A percentile compares a stretch with the other conserved stretches of the same genome.
These are phyloP conservation scores for Hoplodrina ambigua DNA, from an alignment of 2,888 invertebrate species.

Conservation along the genomic window DNA sequence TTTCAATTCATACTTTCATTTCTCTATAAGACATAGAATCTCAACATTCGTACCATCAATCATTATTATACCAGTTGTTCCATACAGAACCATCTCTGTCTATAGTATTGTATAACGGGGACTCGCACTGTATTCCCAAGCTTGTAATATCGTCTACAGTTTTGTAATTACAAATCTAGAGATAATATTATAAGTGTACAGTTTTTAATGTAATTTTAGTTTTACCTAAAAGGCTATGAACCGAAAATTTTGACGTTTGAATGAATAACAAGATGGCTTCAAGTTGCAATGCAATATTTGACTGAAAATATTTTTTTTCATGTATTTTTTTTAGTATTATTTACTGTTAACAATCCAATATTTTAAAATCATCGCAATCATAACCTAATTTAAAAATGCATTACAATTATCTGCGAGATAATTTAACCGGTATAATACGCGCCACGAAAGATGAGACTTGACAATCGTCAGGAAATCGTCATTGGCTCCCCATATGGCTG, in stretches of 20 bases:
- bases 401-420: neutral
- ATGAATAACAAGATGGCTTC: constrained; percentile 17
- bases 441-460: too few relatives aligned
- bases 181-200: constrained; percentile 18
- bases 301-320: constrained; percentile 33
- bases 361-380: constrained; percentile 8
- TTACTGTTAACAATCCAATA: constrained; percentile 32
- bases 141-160: constrained; percentile 34
- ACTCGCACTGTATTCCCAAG: constrained; percentile 60
- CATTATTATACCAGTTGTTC: neutral
- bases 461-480: too few relatives aligned
- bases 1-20: neutral
- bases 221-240: constrained; percentile 55
- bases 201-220: constrained; percentile 23
- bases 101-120: constrained; percentile 55
- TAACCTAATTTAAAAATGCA: neutral
- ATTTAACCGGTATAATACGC: too few relatives aligned
- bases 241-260: constrained; percentile 25
- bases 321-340: constrained; percentile 48
- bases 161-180: constrained; percentile 9
- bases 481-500: too few relatives aligned
- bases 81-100: constrained; percentile 43
- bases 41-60: constrained; percentile 7
- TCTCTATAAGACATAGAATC: constrained; percentile 26
- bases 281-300: constrained; percentile 12